Base-by-base conservation (phyloP, 30 jellyfish, hydroid and myxozoan genomes). In the Aurelia aurita region DNA sequence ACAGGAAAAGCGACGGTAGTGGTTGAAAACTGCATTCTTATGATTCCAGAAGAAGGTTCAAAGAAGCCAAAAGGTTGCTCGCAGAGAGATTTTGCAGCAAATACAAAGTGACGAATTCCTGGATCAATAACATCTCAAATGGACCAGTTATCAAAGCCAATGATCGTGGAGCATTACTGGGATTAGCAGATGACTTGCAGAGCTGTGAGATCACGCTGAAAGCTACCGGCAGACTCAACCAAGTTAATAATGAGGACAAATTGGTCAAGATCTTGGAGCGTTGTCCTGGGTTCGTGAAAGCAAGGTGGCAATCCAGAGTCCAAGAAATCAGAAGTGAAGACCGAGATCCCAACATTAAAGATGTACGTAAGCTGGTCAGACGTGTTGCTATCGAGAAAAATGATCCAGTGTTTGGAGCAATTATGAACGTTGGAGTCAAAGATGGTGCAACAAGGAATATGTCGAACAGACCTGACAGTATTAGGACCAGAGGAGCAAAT, bases 31-130 rank as follows among this genome's bases (percentile, higher is more conserved):
- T 80, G 91, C 39, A 22, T 80, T 5, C 69, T 80, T 7, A 45
- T 80, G 26, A 34, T 54, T 26, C 77, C 69, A 49, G 77, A 22
- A 22, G 77, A 66, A 58, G 91, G 91, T 16, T 80, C 54, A 39
- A 3, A 8, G 70, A 67, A 35, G 91, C 91, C 25, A 45, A 31
- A 46, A 27, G 84, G 28, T 35, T 80, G 29, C 77, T 80, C 28
- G 73, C 81, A 21, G 91, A 80, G 68, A 80, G 91, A 67, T 65
- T 65, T 65, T 85, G 91, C 23, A 66, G 69, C 77, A 74, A 23
- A 21, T 71, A 34, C 49, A 71, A 71, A 31, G 62, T 21, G 3
- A 14, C 62, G 2, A 21, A 25, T 72, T 72, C 70, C 32, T 69
- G 81, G 81, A 34, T 46, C 11, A 72, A 8, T n/a, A 63, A 25